phyloP scores from a whole-genome alignment of 1,140 invertebrate genomes.

The Leptinotarsa undecemlineata region DNA sequence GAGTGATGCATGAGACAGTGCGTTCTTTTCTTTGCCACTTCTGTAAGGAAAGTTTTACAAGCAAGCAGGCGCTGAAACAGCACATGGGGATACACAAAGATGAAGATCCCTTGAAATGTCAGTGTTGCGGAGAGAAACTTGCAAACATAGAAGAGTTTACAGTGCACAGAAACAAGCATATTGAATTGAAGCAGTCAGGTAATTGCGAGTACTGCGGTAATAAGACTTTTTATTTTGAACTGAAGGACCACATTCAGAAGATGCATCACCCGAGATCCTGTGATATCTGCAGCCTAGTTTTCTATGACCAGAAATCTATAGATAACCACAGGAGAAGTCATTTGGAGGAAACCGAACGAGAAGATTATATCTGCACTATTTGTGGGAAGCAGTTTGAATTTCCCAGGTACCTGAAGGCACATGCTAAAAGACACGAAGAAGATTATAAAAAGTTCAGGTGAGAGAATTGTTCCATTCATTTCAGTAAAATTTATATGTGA shows the following conservation, averaged over 20 bases:
- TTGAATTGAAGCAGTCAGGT: conserved; percentile 26
- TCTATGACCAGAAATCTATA: conserved; percentile 29
- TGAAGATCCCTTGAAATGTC: conserved; percentile 20
- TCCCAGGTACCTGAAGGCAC: conserved; percentile 25
- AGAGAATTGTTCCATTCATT: background rate
- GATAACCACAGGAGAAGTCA: conserved; percentile 29
- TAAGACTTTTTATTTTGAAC: conserved; percentile 28
- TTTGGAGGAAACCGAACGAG: conserved; percentile 13
- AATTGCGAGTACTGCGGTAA: conserved; percentile 29
- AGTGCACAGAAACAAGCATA: conserved; percentile 21
- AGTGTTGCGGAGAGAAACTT: conserved; percentile 16
- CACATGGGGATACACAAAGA: conserved; percentile 28
- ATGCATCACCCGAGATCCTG: conserved; percentile 26
- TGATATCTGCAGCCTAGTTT: conserved; percentile 29
- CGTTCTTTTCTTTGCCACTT: conserved; percentile 24
- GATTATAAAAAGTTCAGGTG: conserved; percentile 31
- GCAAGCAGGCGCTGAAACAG: conserved; percentile 23
- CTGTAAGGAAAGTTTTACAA: conserved; percentile 25
- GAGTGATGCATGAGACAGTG: conserved; percentile 30
- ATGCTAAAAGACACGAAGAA: conserved; percentile 24
- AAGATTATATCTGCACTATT: conserved; percentile 19
- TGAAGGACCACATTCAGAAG: conserved; percentile 32
- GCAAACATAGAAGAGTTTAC: background rate
- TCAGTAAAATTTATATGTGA: too few relatives aligned
- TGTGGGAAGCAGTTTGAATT: conserved; percentile 30